Percentiles rank a stretch among this genome's conserved stretches.
Evolutionary conservation across 2,888 invertebrate genomes (phyloP).

Genomic region (Silvanus unidentatus): DNA sequence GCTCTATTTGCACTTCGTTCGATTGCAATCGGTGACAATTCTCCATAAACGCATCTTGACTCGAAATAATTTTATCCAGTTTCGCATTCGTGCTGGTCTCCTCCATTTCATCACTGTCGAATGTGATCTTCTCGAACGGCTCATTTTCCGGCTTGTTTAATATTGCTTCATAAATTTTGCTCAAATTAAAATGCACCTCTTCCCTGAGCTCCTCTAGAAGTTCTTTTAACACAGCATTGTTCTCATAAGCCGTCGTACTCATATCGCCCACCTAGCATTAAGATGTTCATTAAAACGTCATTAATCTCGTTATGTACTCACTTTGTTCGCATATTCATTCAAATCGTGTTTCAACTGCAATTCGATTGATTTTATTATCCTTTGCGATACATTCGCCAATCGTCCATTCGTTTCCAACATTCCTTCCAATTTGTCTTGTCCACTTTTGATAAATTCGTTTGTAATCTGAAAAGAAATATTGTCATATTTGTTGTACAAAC

Average conservation of each 20-base stretch:
- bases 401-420: too few relatives aligned
- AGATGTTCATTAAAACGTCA: constrained; percentile 9
- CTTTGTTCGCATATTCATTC: constrained; percentile 39
- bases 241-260: constrained; percentile 58
- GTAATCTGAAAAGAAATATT: too few relatives aligned
- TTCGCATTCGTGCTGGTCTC: constrained; percentile 25
- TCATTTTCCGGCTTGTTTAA: too few relatives aligned
- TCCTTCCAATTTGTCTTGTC: too few relatives aligned
- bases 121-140: too few relatives aligned
- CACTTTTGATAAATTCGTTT: too few relatives aligned
- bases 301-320: constrained; percentile 13
- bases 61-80: constrained; percentile 56
- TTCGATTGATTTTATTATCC: constrained; percentile 17
- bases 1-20: constrained; percentile 56
- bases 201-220: constrained; percentile 20
- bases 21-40: constrained; percentile 61
- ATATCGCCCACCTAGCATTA: constrained; percentile 54
- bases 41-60: constrained; percentile 60
- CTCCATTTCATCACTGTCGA: too few relatives aligned
- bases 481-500: too few relatives aligned
- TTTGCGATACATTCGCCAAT: too few relatives aligned
- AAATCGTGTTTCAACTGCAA: constrained; percentile 33
- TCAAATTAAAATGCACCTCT: background rate
- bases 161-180: too few relatives aligned
- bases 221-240: constrained; percentile 29